Base-by-base conservation (phyloP, 2,888 invertebrate genomes). In the Eustalomyia histrio region DNA sequence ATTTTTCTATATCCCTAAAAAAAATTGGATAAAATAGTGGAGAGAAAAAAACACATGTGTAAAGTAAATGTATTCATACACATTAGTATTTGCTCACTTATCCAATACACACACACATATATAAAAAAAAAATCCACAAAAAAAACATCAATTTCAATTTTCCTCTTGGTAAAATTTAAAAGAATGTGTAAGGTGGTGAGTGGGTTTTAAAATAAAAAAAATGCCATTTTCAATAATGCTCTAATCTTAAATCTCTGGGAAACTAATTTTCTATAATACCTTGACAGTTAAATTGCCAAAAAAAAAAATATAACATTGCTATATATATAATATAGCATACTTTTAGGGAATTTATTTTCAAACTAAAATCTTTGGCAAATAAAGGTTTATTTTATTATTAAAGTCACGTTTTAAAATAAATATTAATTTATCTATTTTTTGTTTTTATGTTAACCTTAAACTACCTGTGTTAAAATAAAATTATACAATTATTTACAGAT, bases 201-300 rank as follows among this genome's bases (percentile, higher is more conserved):
- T 12, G 79, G 55, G 73, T 79, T 68, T 60, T 79, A 72, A 83
- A 84, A 83, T 83, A 83, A 68, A 80, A 83, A 68, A 80, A 83
- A 83, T 68, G 82, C 81, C 83, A 84, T 83, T 76, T 84, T 74
- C 84, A 84, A 85, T 84, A 83, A 83, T 80, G 75, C 82, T 75
- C 83, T 84, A 85, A 85, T 84, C 84, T 84, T 82, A 76, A 84
- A 84, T 85, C 82, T 81, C 84, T 84, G 84, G 87, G 88, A 89
- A 88, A 88, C 89, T 88, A 89, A 88, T 88, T 88, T 88, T 88
- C 88, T 67, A 84, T 86, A 87, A 88, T 87, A 87, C 87, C 87
- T 88, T 88, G 89, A 86, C 88, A 88, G 87, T 86, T 86, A 88
- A 87, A 88, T 88, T 88, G 88, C 88, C 89, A 87, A 65, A 60